Evolutionary conservation across 1,140 invertebrate species (phyloP).

Genomic region (Panagrolaimus sp.): DNA sequence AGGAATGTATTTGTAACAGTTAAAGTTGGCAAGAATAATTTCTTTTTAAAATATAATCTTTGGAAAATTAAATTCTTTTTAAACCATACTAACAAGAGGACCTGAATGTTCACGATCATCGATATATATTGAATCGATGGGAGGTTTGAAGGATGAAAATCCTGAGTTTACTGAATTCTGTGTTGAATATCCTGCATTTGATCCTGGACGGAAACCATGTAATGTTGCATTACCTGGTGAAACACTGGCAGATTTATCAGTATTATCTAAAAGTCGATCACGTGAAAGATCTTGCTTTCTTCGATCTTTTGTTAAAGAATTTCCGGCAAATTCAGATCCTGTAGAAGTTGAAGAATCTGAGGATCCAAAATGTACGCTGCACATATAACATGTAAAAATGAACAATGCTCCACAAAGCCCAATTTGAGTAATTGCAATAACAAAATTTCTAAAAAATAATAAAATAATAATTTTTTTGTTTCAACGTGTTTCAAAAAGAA

Average conservation of each 20-base stretch:
- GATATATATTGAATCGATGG: constrained; percentile 5
- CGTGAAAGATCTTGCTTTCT: constrained; percentile 1
- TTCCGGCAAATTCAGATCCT: background rate
- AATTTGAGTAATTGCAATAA: constrained; percentile 11
- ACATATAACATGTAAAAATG: constrained; percentile 7
- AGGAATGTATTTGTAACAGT: too few species aligned
- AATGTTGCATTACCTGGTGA: constrained; percentile 6
- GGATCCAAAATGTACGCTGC: constrained; percentile 8
- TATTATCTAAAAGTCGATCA: background rate
- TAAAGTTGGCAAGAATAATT: too few species aligned
- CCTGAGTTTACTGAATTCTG: constrained; percentile 2
- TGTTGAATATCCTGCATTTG: constrained; percentile 7
- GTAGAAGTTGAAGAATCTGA: background rate
- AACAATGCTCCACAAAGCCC: background rate
- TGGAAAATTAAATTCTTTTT: background rate
- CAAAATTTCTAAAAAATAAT: background rate
- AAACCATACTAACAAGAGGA: constrained; percentile 7
- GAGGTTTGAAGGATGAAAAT: constrained; percentile 5
- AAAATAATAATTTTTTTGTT: background rate
- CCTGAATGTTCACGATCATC: constrained; percentile 8
- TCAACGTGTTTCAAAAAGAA: background rate
- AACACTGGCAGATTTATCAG: constrained; percentile 9
- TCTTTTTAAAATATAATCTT: too few species aligned
- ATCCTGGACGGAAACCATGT: background rate
- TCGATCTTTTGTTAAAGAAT: background rate